Base-by-base conservation (phyloP, 2,113 vertebrate genomes). In the Xiphophorus couchianus region DNA sequence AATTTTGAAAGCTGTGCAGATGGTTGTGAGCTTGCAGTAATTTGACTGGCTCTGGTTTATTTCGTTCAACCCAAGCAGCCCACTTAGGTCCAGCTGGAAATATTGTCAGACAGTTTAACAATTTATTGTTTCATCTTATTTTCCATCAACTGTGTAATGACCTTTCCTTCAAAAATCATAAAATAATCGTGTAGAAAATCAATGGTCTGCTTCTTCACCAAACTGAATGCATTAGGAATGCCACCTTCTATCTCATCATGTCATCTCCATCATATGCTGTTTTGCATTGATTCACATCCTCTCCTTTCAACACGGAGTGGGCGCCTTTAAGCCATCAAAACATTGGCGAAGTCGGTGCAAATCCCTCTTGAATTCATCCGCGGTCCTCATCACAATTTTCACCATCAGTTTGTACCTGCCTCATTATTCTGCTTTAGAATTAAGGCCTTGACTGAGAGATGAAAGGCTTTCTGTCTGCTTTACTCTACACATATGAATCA, bases 1-100 rank as follows among this genome's bases (percentile, higher is more conserved):
- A 80, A 89, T 87, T 73, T 77, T 76, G 62, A 61, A 65, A 68
- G 64, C 81, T 86, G 66, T 61, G 69, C 35, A 67, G 78, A 75
- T 71, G 78, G 76, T 74, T 79, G 73, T 76, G 75, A 25, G 8
- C 66, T 74, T 71, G 76, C 58, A 62, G 69, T 5, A 63, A 71
- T 63, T 66, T 48, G 62, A 84, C 74, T 74, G 76, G 69, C 78
- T 69, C 5, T 9, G 28, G 71, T 78, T 81, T 54, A 69, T n/a
- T 37, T 63, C 62, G 35, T 39, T 51, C 68, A 17, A 31, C 80
- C 54, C 80, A 84, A 74, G 51, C 48, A 27, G 4, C 22, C 67
- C 31, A 27, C 14, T 30, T 31, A n/a, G 33, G 11, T 28, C 13
- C 22, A 70, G 69, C 31, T 11, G 22, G 33, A 28, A n/a, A 4